Conservation (phyloP, 2,113 vertebrate genomes). For the Rhabdornis inornatus region DNA sequence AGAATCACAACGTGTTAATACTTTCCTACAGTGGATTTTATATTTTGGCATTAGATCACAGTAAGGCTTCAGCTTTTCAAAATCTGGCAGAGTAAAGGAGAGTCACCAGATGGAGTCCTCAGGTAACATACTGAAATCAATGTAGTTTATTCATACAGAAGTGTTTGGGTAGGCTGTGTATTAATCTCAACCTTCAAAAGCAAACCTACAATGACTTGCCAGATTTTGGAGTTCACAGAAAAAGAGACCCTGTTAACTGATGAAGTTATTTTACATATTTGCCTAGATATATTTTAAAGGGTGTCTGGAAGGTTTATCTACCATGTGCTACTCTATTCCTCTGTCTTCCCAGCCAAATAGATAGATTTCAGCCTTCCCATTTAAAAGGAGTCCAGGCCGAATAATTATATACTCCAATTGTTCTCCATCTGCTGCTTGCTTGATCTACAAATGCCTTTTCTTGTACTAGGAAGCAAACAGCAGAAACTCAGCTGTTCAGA, state of each 20-base stretch:
- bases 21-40: conserved; percentile 38
- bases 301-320: not conserved
- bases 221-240: conserved; percentile 15
- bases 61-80: conserved; percentile 31
- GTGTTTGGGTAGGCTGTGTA: conserved; percentile 21
- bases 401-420: conserved; percentile 64
- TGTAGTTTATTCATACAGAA: conserved; percentile 52
- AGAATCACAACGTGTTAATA: conserved; percentile 17
- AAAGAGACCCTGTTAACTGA: not conserved
- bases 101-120: conserved; percentile 56
- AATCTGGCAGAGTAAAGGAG: conserved; percentile 37
- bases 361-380: conserved; percentile 24
- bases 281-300: conserved; percentile 8
- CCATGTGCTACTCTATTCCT: conserved; percentile 4
- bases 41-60: conserved; percentile 53
- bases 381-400: conserved; percentile 34
- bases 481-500: conserved; percentile 53
- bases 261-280: conserved; percentile 23
- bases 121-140: conserved; percentile 62
- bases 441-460: conserved; percentile 65
- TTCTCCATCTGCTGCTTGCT: conserved; percentile 54
- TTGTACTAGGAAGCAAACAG: conserved; percentile 53
- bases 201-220: not conserved
- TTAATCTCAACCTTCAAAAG: conserved; percentile 46
- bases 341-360: conserved; percentile 42